These are phyloP conservation scores for Yponomeuta cagnagella DNA, from an alignment of 2,888 invertebrate species.

Conservation along the genomic window DNA sequence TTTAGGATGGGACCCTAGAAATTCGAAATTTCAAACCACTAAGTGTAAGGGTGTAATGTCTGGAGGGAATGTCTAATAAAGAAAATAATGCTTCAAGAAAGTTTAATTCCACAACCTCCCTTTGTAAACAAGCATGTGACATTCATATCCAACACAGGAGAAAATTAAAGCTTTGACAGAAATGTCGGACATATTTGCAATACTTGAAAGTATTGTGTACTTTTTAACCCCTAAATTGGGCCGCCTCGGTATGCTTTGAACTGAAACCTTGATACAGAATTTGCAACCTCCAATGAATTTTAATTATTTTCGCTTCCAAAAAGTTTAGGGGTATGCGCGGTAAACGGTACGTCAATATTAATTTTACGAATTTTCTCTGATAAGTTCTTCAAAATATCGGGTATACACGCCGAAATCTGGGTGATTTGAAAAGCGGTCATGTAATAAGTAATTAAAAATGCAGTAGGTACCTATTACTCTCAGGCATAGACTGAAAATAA, in stretches of 20 bases:
- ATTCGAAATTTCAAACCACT: too few species aligned
- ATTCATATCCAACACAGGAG: not conserved
- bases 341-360: not conserved
- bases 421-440: too few species aligned
- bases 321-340: not conserved
- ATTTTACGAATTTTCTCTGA: too few species aligned
- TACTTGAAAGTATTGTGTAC: conserved; percentile 3
- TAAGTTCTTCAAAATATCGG: too few species aligned
- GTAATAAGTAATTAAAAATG: too few species aligned
- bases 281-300: not conserved
- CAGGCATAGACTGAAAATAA: too few species aligned
- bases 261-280: not conserved
- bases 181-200: not conserved
- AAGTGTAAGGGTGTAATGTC: too few species aligned
- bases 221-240: conserved; percentile 1
- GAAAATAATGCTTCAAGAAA: not conserved
- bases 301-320: not conserved
- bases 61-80: conserved; percentile 19
- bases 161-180: not conserved
- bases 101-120: not conserved
- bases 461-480: too few species aligned
- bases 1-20: too few species aligned
- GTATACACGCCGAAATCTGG: too few species aligned
- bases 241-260: conserved; percentile 4
- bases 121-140: not conserved